Evolutionary conservation across 2,888 invertebrate species (phyloP).

Genomic region (Blastobasis adustella): DNA sequence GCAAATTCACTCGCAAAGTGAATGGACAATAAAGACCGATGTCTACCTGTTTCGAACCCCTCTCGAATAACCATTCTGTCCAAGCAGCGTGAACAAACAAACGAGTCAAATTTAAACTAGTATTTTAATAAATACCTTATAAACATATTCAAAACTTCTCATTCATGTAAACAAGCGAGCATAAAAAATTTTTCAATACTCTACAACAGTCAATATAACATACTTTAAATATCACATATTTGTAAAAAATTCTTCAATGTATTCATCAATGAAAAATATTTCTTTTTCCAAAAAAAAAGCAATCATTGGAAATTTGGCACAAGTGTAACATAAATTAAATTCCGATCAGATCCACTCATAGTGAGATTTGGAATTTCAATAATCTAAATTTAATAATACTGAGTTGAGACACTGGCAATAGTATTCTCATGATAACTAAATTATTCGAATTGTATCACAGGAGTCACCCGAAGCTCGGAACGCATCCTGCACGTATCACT

Average conservation of each 20-base stretch:
- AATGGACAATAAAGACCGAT: conserved; percentile 23
- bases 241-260: conserved; percentile 33
- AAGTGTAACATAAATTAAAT: conserved; percentile 20
- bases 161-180: conserved; percentile 40
- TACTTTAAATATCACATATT: conserved; percentile 31
- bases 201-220: conserved; percentile 52
- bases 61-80: conserved; percentile 65
- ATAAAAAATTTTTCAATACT: conserved; percentile 56
- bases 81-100: conserved; percentile 59
- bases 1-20: conserved; percentile 23
- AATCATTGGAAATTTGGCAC: conserved; percentile 16
- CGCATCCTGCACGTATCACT: conserved; percentile 17
- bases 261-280: conserved; percentile 36
- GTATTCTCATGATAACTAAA: background rate
- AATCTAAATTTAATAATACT: conserved; percentile 13
- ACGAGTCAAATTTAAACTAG: conserved; percentile 42
- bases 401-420: background rate
- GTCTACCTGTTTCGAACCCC: conserved; percentile 66
- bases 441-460: too few relatives aligned
- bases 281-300: conserved; percentile 29
- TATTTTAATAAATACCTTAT: conserved; percentile 38
- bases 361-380: conserved; percentile 18
- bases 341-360: conserved; percentile 18
- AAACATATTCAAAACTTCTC: conserved; percentile 49
- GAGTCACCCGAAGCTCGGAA: too few relatives aligned